phyloP scores from a whole-genome alignment of 92 coral and sea anemone species.

The Palythoa grandis region DNA sequence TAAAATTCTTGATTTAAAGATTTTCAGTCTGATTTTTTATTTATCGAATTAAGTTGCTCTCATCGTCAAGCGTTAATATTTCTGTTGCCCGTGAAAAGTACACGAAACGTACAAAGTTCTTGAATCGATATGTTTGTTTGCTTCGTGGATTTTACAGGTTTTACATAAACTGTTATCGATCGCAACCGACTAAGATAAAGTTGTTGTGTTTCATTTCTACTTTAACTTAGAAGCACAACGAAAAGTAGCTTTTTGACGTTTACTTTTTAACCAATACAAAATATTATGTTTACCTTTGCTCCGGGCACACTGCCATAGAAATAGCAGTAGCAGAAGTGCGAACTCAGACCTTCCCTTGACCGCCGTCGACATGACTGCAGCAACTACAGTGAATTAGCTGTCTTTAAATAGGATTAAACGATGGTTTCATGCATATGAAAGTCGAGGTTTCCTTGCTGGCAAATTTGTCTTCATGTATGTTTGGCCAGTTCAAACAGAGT shows the following conservation, averaged over 20 bases:
- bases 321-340: conserved; percentile 12
- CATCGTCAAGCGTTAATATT: neutral
- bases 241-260: neutral
- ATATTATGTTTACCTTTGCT: conserved; percentile 10
- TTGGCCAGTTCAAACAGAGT: neutral
- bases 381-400: conserved; percentile 11
- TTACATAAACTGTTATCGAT: neutral
- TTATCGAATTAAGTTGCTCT: neutral
- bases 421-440: conserved; percentile 6
- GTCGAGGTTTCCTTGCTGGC: no score
- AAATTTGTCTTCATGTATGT: neutral
- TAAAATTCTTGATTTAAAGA: neutral
- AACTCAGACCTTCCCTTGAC: neutral
- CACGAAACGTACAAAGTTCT: neutral
- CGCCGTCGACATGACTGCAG: no score
- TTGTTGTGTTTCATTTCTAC: neutral
- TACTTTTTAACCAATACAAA: neutral
- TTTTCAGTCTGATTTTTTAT: neutral
- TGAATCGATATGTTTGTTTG: neutral
- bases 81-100: neutral
- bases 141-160: neutral
- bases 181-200: conserved; percentile 10
- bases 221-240: neutral
- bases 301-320: neutral
- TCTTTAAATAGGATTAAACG: conserved; percentile 10